phyloP scores from a whole-genome alignment of 1,140 invertebrate species.

The Agrilus planipennis region DNA sequence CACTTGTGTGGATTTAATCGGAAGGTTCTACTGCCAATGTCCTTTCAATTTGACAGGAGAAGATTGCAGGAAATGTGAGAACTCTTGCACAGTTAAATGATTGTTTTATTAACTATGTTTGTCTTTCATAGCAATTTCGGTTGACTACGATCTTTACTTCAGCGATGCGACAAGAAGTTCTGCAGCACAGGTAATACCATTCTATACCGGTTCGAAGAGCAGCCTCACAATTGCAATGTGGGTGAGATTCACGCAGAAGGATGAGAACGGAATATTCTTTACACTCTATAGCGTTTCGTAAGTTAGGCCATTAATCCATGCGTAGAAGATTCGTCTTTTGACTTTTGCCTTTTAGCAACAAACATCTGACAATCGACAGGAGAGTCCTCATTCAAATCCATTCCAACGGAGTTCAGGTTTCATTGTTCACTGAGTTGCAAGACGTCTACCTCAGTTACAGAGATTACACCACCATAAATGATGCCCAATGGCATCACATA shows the following conservation, averaged over 20 bases:
- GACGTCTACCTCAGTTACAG: conserved; percentile 84
- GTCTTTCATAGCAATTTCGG: conserved; percentile 66
- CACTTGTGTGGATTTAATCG: conserved; percentile 85
- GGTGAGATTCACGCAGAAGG: conserved; percentile 86
- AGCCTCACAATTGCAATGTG: conserved; percentile 87
- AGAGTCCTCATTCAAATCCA: conserved; percentile 78
- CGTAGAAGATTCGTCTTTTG: conserved; percentile 1
- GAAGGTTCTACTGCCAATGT: conserved; percentile 89
- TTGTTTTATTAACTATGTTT: conserved; percentile 9
- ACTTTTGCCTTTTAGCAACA: conserved; percentile 41
- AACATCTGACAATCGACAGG: conserved; percentile 67
- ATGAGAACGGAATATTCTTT: conserved; percentile 86
- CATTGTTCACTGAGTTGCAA: conserved; percentile 74
- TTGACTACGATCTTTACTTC: conserved; percentile 92
- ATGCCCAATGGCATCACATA: conserved; percentile 94
- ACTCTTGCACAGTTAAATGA: not conserved
- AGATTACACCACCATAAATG: conserved; percentile 87
- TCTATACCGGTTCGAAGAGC: conserved; percentile 60
- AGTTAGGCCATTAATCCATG: conserved; percentile 13
- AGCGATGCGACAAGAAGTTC: conserved; percentile 79
- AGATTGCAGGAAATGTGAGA: conserved; percentile 85
- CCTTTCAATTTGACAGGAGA: conserved; percentile 93
- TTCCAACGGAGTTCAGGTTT: conserved; percentile 79
- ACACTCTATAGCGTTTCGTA: conserved; percentile 80
- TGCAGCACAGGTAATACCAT: conserved; percentile 81